These are phyloP conservation scores for Epirrhoe tristata DNA, from an alignment of 2,888 invertebrate species.

Conservation along the genomic window DNA sequence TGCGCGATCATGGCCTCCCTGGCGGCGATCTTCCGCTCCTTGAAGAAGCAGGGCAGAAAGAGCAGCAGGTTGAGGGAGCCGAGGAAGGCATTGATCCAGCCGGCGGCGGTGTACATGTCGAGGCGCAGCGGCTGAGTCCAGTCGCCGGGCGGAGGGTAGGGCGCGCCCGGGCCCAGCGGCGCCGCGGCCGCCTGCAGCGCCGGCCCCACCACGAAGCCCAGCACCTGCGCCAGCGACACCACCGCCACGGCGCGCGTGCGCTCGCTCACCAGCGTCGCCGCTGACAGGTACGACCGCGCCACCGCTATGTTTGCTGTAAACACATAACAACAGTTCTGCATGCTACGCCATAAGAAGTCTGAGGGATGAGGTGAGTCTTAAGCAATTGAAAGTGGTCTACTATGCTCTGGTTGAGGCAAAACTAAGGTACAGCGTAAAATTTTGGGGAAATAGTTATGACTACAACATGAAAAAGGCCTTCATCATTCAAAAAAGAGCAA, in stretches of 20 bases:
- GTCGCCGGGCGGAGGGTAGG: constrained; percentile 77
- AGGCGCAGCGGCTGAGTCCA: constrained; percentile 86
- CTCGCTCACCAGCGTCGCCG: constrained; percentile 92
- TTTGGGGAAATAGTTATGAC: no score
- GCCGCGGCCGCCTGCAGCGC: constrained; percentile 93
- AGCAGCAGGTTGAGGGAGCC: constrained; percentile 89
- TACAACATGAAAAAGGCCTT: no score
- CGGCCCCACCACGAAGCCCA: constrained; percentile 95
- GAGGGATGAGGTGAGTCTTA: no score
- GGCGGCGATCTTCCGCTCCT: constrained; percentile 91
- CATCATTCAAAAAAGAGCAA: no score
- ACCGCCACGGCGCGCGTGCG: constrained; percentile 93
- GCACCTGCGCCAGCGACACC: constrained; percentile 93
- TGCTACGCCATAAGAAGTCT: no score
- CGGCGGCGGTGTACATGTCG: constrained; percentile 95
- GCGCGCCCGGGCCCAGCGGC: constrained; percentile 87
- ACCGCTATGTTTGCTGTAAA: constrained; percentile 91
- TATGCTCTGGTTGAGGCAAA: no score
- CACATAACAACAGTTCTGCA: no score
- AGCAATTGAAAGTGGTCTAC: no score
- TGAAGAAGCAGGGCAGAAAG: constrained; percentile 91
- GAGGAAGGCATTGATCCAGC: constrained; percentile 93
- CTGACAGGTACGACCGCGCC: constrained; percentile 93
- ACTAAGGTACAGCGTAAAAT: no score
- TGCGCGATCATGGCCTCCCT: constrained; percentile 91